Percentiles rank a stretch among this genome's conserved stretches.
Evolutionary conservation across 2,797 vertebrate genomes (phyloP).

Genomic region (Mormyrops attenuatus): DNA sequence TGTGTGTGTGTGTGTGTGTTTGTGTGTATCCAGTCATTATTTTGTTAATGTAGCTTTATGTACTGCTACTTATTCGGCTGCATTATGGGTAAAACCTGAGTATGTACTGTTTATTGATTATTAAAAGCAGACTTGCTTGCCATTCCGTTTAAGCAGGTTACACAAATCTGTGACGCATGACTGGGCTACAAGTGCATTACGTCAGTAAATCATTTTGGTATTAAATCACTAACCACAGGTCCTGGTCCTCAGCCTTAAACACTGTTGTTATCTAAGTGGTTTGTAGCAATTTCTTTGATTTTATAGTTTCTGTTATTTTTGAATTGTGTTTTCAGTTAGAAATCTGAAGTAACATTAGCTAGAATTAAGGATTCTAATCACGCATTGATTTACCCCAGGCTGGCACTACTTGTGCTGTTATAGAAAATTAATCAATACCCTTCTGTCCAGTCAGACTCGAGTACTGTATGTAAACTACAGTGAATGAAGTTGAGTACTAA

Average conservation of each 20-base stretch:
- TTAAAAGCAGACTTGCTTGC: neutral
- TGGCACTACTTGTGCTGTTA: neutral
- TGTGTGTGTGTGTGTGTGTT: too few species aligned
- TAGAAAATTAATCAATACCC: neutral
- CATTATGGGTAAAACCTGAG: neutral
- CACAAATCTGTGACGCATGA: neutral
- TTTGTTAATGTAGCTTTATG: neutral
- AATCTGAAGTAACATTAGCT: neutral
- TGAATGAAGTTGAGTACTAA: neutral
- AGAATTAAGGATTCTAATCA: neutral
- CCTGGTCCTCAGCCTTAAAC: neutral
- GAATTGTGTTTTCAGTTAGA: neutral
- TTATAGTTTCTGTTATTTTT: neutral
- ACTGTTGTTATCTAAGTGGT: neutral
- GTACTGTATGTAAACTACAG: neutral
- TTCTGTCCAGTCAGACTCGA: neutral
- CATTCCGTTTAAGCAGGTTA: neutral
- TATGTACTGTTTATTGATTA: neutral
- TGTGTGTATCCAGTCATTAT: neutral
- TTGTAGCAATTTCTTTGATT: neutral
- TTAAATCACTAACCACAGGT: neutral
- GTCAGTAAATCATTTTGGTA: neutral
- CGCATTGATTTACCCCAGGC: neutral
- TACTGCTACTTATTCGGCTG: neutral
- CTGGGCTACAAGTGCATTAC: neutral